Conservation (phyloP, 2,797 vertebrate genomes). For the Philypnodon macrostomus region DNA sequence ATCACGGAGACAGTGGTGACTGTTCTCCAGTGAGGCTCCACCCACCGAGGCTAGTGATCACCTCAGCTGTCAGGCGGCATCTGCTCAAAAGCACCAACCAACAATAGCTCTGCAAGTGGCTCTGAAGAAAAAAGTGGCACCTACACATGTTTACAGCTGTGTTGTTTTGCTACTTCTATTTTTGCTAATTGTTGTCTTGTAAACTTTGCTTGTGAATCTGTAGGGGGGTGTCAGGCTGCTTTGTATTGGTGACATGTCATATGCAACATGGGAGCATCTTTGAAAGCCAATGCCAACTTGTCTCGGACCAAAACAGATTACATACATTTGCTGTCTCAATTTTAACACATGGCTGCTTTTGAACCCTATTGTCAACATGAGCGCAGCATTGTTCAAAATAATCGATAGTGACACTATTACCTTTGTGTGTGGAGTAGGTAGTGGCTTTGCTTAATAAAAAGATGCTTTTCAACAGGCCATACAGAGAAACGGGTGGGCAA, state of each 20-base stretch:
- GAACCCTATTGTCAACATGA: slow-evolving; percentile 13
- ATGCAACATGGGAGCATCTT: slow-evolving; percentile 11
- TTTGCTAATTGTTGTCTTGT: slow-evolving; percentile 39
- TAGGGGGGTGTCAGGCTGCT: slow-evolving; percentile 42
- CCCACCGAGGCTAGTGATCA: slow-evolving; percentile 74
- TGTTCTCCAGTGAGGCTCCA: slow-evolving; percentile 71
- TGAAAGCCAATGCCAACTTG: slow-evolving; percentile 30
- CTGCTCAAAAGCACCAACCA: slow-evolving; percentile 74
- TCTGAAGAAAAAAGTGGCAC: slow-evolving; percentile 61
- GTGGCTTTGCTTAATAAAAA: background rate
- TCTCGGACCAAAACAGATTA: slow-evolving; percentile 32
- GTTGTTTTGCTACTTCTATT: slow-evolving; percentile 39
- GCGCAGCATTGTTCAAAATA: slow-evolving; percentile 15
- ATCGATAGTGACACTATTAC: slow-evolving; percentile 21
- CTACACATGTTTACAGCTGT: slow-evolving; percentile 55
- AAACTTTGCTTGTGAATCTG: slow-evolving; percentile 47
- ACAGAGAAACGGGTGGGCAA: background rate
- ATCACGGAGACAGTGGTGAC: slow-evolving; percentile 73
- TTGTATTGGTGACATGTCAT: slow-evolving; percentile 30
- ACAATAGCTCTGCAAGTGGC: slow-evolving; percentile 61
- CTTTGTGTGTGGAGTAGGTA: background rate
- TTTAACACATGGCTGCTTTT: slow-evolving; percentile 11
- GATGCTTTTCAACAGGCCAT: background rate
- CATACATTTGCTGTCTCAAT: slow-evolving; percentile 24
- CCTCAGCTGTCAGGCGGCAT: slow-evolving; percentile 77